Evolutionary conservation across 2,113 vertebrate genomes (phyloP), one percentile per base, ranked within the genome.

Genomic region (Myrmecobius fasciatus): DNA sequence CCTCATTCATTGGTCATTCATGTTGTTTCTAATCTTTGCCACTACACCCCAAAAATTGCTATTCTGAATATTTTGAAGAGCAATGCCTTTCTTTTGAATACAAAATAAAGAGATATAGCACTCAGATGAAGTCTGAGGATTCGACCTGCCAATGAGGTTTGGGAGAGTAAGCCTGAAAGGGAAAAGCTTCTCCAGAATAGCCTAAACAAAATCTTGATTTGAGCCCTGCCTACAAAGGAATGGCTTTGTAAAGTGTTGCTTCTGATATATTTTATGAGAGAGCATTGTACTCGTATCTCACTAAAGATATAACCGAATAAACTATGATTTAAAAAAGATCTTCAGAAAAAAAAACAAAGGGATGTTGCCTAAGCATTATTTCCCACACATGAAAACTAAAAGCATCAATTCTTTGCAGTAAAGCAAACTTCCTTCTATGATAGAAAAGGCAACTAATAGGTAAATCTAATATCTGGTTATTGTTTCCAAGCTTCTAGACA

Each of bases 391-490:
- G 91, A 83, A 36, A 92, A 48, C 43, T 31, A 25, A 94, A 53
- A 89, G 31, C 5, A 56, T 91, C 25, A 25, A 53, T 89, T 91
- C 93, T 91, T 51, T 11, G 89, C 3, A 90, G 46, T 95, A 52
- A 46, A 52, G 54, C 48, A 46, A 89, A 53, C 60, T 89, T 95
- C 93, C 91, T 94, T 95, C 26, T 51, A 49, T 47, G 89, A 51
- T 47, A 49, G 48, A 43, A 83, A 43, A 83, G 67, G 17, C 22
- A 83, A 43, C 91, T 91, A 95, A 52, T 54, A 90, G 67, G 92
- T 88, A 93, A 91, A 88, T 89, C 47, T 83, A 56, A 93, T 94
- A 95, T 92, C 94, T 96, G 96, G 96, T 94, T 95, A 83, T 94
- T 95, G 93, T 94, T 96, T 94, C 95, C 92, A 43, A 28, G 28